Conservation (phyloP, 1,140 invertebrate species). For the Drosophila pseudoobscura region DNA sequence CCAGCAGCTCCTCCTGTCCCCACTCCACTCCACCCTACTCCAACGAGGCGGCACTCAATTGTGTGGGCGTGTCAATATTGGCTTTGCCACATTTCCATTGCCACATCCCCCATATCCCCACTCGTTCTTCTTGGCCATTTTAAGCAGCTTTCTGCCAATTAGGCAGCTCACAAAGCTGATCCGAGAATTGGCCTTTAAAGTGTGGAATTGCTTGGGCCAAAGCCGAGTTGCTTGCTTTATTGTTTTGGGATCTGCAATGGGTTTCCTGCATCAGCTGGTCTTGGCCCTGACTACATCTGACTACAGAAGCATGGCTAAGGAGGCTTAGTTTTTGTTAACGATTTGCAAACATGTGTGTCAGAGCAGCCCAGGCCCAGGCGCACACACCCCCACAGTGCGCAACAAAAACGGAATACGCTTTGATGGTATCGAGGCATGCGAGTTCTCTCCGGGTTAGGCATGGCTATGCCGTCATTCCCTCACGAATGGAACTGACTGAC, state of each 20-base stretch:
- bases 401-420: slow-evolving; percentile 52
- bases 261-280: slow-evolving; percentile 31
- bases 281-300: slow-evolving; percentile 33
- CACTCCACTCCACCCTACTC: too few species aligned
- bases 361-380: background rate
- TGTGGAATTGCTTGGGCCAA: slow-evolving; percentile 50
- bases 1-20: slow-evolving; percentile 2
- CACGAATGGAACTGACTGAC: slow-evolving; percentile 14
- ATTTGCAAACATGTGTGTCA: slow-evolving; percentile 69
- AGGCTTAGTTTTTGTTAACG: slow-evolving; percentile 77
- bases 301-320: slow-evolving; percentile 54
- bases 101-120: background rate
- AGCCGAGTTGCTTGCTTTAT: slow-evolving; percentile 45
- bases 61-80: slow-evolving; percentile 65
- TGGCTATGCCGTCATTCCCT: slow-evolving; percentile 9
- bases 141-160: slow-evolving; percentile 75
- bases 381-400: slow-evolving; percentile 31
- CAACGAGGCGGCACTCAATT: slow-evolving; percentile 22
- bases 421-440: slow-evolving; percentile 53
- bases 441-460: slow-evolving; percentile 12
- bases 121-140: slow-evolving; percentile 19
- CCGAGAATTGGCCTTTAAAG: slow-evolving; percentile 54
- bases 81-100: slow-evolving; percentile 44
- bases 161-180: slow-evolving; percentile 59
- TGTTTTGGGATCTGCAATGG: slow-evolving; percentile 24